Percentiles rank a stretch among this genome's conserved stretches.
Evolutionary conservation across 2,797 vertebrate genomes (phyloP).

Genomic region (Dendrocincla fuliginosa): DNA sequence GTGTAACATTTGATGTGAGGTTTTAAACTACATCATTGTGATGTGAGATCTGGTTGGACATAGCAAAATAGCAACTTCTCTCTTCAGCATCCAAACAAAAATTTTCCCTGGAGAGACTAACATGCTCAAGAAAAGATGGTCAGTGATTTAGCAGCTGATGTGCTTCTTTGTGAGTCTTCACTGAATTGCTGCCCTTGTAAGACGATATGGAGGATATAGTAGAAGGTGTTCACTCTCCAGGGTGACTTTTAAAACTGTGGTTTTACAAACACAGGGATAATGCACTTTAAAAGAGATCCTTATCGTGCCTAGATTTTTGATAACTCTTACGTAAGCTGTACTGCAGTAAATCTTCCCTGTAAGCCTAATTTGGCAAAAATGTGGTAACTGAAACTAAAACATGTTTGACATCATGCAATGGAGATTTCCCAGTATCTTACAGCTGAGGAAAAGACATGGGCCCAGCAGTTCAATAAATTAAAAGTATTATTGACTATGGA

Average conservation of each 20-base stretch:
- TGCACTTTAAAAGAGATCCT: not conserved
- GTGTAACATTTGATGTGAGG: rapidly evolving
- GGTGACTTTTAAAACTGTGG: not conserved
- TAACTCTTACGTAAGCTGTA: not conserved
- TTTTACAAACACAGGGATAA: not conserved
- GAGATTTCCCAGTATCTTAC: not conserved
- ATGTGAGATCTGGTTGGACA: not conserved
- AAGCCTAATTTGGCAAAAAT: not conserved
- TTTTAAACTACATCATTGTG: not conserved
- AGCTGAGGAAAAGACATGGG: not conserved
- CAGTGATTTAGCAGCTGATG: not conserved
- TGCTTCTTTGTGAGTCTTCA: not conserved
- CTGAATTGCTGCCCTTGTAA: not conserved
- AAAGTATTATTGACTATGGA: slow-evolving; percentile 11
- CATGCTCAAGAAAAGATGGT: rapidly evolving
- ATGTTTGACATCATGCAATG: not conserved
- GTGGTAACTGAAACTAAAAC: not conserved
- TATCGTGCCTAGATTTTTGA: not conserved
- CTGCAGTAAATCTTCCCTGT: not conserved
- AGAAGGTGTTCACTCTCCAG: rapidly evolving
- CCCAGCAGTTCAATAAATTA: slow-evolving; percentile 5
- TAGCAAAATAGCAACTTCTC: not conserved
- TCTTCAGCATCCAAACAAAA: not conserved
- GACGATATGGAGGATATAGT: not conserved
- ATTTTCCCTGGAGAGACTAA: not conserved